Evolutionary conservation across 2,113 vertebrate genomes (phyloP).

Genomic region (Rhinoderma darwinii): DNA sequence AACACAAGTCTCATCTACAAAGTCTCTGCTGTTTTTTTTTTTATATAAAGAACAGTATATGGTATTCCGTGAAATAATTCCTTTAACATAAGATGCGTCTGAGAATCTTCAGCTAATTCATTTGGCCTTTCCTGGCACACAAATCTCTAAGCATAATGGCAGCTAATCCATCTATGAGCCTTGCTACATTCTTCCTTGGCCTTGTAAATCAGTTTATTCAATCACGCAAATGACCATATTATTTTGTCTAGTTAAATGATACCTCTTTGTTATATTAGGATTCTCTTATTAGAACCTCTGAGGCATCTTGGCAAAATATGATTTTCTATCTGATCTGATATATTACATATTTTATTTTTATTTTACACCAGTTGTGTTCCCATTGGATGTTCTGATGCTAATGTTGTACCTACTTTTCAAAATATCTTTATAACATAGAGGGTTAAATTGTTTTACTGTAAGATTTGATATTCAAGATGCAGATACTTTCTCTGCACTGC

Average conservation of each 20-base stretch:
- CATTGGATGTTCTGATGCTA: too few relatives aligned
- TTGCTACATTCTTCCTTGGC: constrained; percentile 68
- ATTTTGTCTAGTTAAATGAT: constrained; percentile 70
- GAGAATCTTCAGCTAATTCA: background rate
- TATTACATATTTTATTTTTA: too few relatives aligned
- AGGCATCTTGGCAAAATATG: background rate
- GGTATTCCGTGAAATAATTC: background rate
- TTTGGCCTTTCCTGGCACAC: constrained; percentile 5
- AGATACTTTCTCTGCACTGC: constrained; percentile 72
- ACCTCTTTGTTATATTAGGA: constrained; percentile 68
- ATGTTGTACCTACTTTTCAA: too few relatives aligned
- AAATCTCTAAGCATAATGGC: constrained; percentile 46
- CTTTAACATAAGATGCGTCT: background rate
- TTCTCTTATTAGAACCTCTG: constrained; percentile 62
- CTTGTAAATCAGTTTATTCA: constrained; percentile 79
- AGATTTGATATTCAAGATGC: constrained; percentile 70
- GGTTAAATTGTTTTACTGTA: constrained; percentile 63
- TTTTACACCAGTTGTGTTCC: too few relatives aligned
- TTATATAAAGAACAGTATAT: background rate
- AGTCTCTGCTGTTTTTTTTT: background rate
- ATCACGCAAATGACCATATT: constrained; percentile 77
- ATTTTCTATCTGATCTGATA: too few relatives aligned
- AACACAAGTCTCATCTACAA: background rate
- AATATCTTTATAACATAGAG: background rate
- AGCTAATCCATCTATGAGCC: constrained; percentile 71